Evolutionary conservation across 2,113 vertebrate species (phyloP).

Genomic region (Syngnathus typhle): DNA sequence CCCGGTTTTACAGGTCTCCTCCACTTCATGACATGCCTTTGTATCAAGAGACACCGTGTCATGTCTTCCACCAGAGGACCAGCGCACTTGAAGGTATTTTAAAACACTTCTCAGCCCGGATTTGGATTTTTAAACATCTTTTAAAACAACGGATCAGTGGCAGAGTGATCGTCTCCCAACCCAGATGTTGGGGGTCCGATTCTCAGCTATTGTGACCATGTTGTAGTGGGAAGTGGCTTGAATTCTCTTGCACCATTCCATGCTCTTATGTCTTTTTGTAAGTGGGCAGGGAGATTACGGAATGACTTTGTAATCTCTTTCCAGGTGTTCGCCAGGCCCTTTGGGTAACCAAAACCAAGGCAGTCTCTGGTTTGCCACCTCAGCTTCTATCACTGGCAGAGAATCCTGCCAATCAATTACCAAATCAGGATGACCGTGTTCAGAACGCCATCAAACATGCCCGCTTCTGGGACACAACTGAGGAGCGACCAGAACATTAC

Average conservation of each 20-base stretch:
- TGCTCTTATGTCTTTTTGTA: background rate
- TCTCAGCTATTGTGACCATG: too few species aligned
- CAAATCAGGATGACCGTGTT: slow-evolving; percentile 72
- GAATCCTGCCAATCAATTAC: slow-evolving; percentile 61
- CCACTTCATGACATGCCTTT: background rate
- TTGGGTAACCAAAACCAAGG: slow-evolving; percentile 89
- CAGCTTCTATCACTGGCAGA: slow-evolving; percentile 63
- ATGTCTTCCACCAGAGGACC: background rate
- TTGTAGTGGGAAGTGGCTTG: too few species aligned
- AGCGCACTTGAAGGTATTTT: background rate
- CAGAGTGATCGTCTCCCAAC: too few species aligned
- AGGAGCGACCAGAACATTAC: slow-evolving; percentile 68
- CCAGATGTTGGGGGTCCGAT: too few species aligned
- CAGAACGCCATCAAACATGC: slow-evolving; percentile 73
- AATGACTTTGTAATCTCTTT: background rate
- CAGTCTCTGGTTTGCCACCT: slow-evolving; percentile 76
- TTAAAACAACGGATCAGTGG: background rate
- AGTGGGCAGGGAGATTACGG: too few species aligned
- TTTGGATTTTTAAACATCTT: background rate
- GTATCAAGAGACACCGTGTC: background rate
- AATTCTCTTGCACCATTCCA: too few species aligned
- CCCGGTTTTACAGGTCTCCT: background rate
- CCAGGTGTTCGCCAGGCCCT: slow-evolving; percentile 85
- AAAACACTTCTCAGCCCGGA: background rate
- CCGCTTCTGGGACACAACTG: slow-evolving; percentile 78